Conservation (phyloP, 2,888 invertebrate species). For the Aphrophora alni region DNA sequence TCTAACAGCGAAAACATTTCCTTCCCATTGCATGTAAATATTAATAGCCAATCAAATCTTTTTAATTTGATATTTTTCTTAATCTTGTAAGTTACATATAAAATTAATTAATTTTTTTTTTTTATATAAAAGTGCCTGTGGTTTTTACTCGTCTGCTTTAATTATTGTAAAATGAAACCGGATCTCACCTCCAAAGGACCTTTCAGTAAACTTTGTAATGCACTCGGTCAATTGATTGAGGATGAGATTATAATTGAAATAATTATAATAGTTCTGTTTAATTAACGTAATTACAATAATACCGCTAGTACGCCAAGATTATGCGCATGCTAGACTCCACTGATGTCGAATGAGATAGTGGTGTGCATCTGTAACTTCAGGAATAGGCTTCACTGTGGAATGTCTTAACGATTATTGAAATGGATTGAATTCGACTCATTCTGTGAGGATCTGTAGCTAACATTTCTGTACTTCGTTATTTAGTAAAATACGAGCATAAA, state of each 20-base stretch:
- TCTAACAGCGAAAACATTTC: too few species aligned
- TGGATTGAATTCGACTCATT: too few species aligned
- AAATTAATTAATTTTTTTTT: not conserved
- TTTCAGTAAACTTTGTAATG: not conserved
- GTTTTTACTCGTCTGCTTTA: not conserved
- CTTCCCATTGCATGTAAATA: not conserved
- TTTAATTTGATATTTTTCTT: not conserved
- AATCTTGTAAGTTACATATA: not conserved
- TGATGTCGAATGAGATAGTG: not conserved
- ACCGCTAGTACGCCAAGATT: not conserved
- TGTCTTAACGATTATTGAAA: too few species aligned
- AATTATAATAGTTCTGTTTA: not conserved
- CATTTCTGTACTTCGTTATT: too few species aligned
- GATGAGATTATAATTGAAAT: not conserved
- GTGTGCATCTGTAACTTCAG: too few species aligned
- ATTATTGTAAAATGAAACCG: constrained; percentile 8
- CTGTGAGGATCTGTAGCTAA: too few species aligned
- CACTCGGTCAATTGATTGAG: not conserved
- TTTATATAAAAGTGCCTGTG: not conserved
- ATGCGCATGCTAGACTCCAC: not conserved
- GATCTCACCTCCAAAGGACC: constrained; percentile 24
- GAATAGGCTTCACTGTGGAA: too few species aligned
- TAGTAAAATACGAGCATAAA: too few species aligned
- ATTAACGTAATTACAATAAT: not conserved
- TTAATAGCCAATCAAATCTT: not conserved